phyloP scores from a whole-genome alignment of 2,113 vertebrate genomes.

The Lanius ludovicianus region DNA sequence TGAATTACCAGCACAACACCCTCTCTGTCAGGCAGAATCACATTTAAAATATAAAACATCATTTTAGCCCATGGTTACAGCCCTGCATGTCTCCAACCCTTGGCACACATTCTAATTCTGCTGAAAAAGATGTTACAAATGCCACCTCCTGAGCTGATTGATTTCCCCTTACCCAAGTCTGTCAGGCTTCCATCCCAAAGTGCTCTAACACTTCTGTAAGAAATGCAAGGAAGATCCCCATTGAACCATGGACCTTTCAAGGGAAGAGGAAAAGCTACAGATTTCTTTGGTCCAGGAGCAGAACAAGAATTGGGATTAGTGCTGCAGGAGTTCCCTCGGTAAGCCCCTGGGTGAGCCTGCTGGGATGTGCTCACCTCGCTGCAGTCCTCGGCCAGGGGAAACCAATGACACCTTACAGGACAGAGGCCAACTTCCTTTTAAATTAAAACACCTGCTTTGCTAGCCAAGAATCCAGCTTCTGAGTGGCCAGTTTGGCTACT shows the following conservation, averaged over 20 bases:
- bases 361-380: background rate
- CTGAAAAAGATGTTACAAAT: background rate
- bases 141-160: background rate
- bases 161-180: background rate
- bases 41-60: background rate
- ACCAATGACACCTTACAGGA: fast-evolving
- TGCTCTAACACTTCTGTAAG: background rate
- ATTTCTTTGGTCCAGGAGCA: background rate
- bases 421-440: fast-evolving
- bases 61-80: background rate
- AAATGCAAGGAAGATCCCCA: background rate
- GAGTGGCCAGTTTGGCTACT: background rate
- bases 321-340: background rate
- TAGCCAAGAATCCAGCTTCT: background rate
- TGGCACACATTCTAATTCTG: background rate
- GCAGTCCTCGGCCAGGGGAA: background rate
- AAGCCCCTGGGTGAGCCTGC: background rate
- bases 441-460: background rate
- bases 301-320: background rate
- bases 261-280: background rate
- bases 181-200: background rate
- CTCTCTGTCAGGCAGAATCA: background rate
- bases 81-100: background rate
- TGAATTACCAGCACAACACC: background rate
- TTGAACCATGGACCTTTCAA: background rate